These are phyloP conservation scores for Gortyna flavago DNA, from an alignment of 2,888 invertebrate species.

Conservation along the genomic window DNA sequence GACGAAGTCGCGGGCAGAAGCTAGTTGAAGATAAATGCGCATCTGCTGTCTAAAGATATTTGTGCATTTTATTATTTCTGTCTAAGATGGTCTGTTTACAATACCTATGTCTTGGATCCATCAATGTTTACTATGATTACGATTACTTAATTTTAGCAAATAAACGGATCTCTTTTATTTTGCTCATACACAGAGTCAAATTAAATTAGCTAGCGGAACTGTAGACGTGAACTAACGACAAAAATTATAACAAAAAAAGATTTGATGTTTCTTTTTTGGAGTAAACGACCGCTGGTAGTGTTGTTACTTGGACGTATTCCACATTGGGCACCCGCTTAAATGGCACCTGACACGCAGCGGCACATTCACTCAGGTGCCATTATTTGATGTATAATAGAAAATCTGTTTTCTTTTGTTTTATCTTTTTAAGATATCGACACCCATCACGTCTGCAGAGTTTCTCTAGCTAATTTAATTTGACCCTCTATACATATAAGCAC, in stretches of 20 bases:
- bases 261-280: not conserved
- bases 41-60: slow-evolving; percentile 1
- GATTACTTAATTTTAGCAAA: not conserved
- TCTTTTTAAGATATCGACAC: not conserved
- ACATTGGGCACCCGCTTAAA: no score
- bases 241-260: no score
- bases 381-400: no score
- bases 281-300: not conserved
- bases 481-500: not conserved
- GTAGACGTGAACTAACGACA: no score
- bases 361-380: no score
- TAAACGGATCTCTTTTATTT: no score
- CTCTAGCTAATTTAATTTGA: not conserved
- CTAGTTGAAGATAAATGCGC: no score
- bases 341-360: no score
- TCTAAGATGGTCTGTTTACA: not conserved
- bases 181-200: no score
- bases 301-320: no score
- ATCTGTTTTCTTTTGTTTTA: not conserved
- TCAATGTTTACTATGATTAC: not conserved
- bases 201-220: no score
- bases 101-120: not conserved
- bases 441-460: not conserved
- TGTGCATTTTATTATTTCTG: not conserved
- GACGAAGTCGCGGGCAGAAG: no score